phyloP scores from a whole-genome alignment of 1,140 invertebrate genomes.

The Nymphalis io region DNA sequence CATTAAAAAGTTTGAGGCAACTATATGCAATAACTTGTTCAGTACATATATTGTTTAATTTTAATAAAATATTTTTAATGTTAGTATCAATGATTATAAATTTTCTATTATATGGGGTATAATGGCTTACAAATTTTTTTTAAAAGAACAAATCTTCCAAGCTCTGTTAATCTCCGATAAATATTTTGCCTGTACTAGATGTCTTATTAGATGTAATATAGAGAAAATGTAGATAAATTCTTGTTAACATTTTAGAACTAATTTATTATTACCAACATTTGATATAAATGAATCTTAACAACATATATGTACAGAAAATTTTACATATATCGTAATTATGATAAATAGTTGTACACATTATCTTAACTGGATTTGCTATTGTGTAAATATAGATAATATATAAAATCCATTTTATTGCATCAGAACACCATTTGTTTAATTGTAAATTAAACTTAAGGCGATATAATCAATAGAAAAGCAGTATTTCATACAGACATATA shows the following conservation, averaged over 20 bases:
- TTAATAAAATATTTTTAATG: conserved; percentile 1
- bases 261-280: conserved; percentile 50
- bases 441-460: conserved; percentile 32
- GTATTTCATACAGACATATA: conserved; percentile 46
- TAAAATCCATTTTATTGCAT: conserved; percentile 52
- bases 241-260: conserved; percentile 58
- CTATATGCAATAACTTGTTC: background rate
- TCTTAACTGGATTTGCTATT: conserved; percentile 31
- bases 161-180: background rate
- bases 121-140: background rate
- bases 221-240: conserved; percentile 58
- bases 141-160: conserved; percentile 14
- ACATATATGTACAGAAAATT: conserved; percentile 59
- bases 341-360: conserved; percentile 45
- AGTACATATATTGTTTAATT: background rate
- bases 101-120: conserved; percentile 3
- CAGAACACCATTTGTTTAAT: conserved; percentile 48
- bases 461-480: conserved; percentile 37
- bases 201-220: conserved; percentile 50
- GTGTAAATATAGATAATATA: conserved; percentile 63
- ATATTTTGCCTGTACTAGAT: conserved; percentile 28
- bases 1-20: background rate
- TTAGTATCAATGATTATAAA: background rate
- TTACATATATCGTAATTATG: conserved; percentile 47
- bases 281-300: conserved; percentile 38